Base-by-base conservation (phyloP, 2,888 invertebrate species). In the Drosophila barbarae region DNA sequence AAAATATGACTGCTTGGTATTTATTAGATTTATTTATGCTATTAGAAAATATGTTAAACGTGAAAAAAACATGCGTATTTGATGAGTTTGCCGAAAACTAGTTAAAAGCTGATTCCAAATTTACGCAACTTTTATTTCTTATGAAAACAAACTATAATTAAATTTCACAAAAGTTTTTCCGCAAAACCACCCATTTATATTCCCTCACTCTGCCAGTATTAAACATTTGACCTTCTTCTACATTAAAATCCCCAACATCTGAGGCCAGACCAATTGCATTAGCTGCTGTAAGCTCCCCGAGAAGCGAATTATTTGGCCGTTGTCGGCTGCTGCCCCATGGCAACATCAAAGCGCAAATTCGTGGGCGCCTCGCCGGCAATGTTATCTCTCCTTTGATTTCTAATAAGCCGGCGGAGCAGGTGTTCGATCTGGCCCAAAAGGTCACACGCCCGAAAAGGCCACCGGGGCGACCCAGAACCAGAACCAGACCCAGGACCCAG, bases 341-440 rank as follows among this genome's bases (percentile, higher is more conserved):
- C 64, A 35, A 66, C 65, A 66, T 66, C 65, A 66, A 66, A 66
- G 65, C 28, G 15, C n/a, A 15, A 15, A 39, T 15, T 21, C 46
- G 46, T 47, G 46, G 46, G 46, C 46, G 46, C 46, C 30, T 5
- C 5, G 13, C 28, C 28, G 34, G 46, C 63, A 21, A 38, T 51
- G 52, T 63, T 63, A 61, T 61, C 63, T 51, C 52, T 38, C n/a
- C 52, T 63, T 63, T 63, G 63, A 52, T 61, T 61, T 52, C 44
- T 52, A 63, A 63, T 63, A 61, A 63, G 52, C 61, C 56, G 51
- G 47, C 47, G 42, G 51, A 63, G 39, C 77, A 78, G 79, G 71
- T 79, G 77, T 64, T 66, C 71, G 57, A 70, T 77, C 53, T 30
- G 51, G 32, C 35, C 39, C 26, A 9, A 68, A 55, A 60, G 69